Conservation (phyloP, 2,888 invertebrate genomes). For the Bellardia bayeri region DNA sequence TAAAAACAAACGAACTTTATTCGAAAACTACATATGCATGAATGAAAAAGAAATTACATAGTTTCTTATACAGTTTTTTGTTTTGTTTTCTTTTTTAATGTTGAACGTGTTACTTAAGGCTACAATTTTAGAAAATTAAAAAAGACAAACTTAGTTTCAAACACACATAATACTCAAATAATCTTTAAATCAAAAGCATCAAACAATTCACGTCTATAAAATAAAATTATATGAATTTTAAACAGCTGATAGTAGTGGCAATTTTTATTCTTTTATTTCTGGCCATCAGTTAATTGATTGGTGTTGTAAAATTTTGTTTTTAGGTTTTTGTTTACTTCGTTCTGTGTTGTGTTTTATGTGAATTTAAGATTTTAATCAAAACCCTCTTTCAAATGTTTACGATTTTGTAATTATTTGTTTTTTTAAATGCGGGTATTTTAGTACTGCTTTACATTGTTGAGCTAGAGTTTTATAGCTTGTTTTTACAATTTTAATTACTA, state of each 20-base stretch:
- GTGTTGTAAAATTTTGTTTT: constrained; percentile 48
- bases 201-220: background rate
- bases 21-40: background rate
- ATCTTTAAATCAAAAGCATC: background rate
- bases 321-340: background rate
- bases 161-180: background rate
- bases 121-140: constrained; percentile 13
- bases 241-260: background rate
- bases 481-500: constrained; percentile 28
- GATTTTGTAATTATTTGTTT: constrained; percentile 2
- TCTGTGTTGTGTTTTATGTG: background rate
- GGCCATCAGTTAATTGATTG: constrained; percentile 59
- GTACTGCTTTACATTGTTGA: background rate
- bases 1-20: background rate
- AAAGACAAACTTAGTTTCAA: background rate
- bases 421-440: constrained; percentile 42
- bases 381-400: constrained; percentile 12
- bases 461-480: constrained; percentile 23
- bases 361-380: constrained; percentile 50
- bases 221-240: constrained; percentile 5
- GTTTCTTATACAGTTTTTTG: constrained; percentile 23
- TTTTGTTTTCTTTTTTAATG: constrained; percentile 1
- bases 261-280: constrained; percentile 25
- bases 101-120: constrained; percentile 43
- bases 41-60: background rate